phyloP scores from a whole-genome alignment of 37 sponge, comb jelly and placozoan genomes.

The Tethya wilhelma region DNA sequence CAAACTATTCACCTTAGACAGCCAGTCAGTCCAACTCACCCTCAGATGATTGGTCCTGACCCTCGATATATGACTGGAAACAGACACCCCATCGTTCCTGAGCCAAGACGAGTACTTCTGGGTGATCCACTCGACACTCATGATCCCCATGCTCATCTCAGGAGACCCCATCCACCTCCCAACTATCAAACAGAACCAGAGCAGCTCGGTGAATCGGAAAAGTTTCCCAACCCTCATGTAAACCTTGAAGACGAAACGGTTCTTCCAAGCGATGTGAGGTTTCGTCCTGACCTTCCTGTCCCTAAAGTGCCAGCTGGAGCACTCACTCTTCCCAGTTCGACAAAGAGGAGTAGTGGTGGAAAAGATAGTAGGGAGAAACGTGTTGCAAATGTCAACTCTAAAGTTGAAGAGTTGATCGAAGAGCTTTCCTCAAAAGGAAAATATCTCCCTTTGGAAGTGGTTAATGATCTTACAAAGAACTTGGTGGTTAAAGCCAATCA shows the following conservation, averaged over 20 bases:
- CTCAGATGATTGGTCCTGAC: no score
- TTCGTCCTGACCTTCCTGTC: conserved; percentile 8
- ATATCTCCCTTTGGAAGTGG: conserved; percentile 12
- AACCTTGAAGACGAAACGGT: neutral
- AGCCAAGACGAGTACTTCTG: no score
- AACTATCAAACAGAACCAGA: no score
- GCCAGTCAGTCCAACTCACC: no score
- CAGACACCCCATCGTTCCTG: no score
- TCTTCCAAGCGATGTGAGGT: conserved; percentile 1
- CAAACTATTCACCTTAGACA: no score
- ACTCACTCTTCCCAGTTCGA: neutral
- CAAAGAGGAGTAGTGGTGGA: neutral
- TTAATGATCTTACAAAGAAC: neutral
- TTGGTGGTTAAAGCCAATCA: neutral
- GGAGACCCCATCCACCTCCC: no score
- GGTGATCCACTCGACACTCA: no score
- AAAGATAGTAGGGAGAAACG: neutral
- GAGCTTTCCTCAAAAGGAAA: conserved; percentile 38
- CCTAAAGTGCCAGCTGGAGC: neutral
- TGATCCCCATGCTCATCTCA: no score
- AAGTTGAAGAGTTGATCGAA: conserved; percentile 15
- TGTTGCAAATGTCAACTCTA: conserved; percentile 6
- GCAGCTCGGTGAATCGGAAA: no score
- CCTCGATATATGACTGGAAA: no score
- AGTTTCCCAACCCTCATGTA: neutral